Evolutionary conservation across 92 coral and sea anemone species (phyloP).

Genomic region (Zoanthus solanderi): DNA sequence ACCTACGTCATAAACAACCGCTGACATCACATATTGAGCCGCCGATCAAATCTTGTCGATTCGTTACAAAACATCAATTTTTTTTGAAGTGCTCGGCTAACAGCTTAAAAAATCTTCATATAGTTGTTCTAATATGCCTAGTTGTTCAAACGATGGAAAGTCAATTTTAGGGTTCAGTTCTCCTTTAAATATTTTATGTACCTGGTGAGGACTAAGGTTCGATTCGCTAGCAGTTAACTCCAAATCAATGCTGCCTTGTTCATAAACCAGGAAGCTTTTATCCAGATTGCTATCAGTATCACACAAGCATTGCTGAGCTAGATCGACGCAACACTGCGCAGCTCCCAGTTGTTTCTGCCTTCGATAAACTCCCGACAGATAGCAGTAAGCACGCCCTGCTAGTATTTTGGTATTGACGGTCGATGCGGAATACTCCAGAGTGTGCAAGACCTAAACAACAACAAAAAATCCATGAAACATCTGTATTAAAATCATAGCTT

Average conservation of each 20-base stretch:
- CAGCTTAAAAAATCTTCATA: no score
- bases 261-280: constrained; percentile 65
- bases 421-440: not conserved
- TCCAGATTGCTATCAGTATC: constrained; percentile 57
- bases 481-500: not conserved
- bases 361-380: constrained; percentile 70
- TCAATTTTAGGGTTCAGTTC: no score
- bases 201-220: not conserved
- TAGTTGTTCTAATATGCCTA: no score
- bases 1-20: no score
- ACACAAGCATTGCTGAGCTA: constrained; percentile 64
- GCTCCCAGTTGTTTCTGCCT: constrained; percentile 66
- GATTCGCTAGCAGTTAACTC: constrained; percentile 61
- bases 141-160: no score
- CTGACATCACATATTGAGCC: no score
- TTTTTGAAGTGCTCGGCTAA: no score
- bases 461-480: not conserved
- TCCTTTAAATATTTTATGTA: no score
- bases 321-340: constrained; percentile 50
- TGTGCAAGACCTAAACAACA: constrained; percentile 19
- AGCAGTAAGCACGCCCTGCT: constrained; percentile 57
- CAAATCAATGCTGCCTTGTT: constrained; percentile 70
- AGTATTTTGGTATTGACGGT: constrained; percentile 43
- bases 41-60: no score
- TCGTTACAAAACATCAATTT: no score